A percentile compares a stretch with the other conserved stretches of the same genome.
Evolutionary conservation across 1,140 invertebrate species (phyloP).

Genomic region (Pissodes strobi): DNA sequence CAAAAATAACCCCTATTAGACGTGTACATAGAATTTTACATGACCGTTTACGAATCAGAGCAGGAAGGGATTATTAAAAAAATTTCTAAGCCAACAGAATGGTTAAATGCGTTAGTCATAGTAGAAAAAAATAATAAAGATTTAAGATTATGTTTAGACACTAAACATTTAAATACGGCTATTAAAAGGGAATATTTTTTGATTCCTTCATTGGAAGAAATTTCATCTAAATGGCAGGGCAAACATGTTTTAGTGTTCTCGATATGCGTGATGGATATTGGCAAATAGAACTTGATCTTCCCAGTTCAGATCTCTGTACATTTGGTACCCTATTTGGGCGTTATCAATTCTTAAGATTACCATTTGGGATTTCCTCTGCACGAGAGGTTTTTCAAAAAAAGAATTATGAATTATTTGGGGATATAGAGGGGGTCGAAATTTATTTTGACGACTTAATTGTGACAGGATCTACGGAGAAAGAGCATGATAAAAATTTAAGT

Average conservation of each 20-base stretch:
- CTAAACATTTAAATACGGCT: slow-evolving; percentile 34
- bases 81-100: no score
- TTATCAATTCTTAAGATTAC: slow-evolving; percentile 42
- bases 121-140: slow-evolving; percentile 15
- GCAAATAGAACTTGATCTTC: slow-evolving; percentile 35
- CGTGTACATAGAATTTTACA: no score
- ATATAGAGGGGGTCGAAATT: slow-evolving; percentile 42
- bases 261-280: slow-evolving; percentile 44
- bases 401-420: slow-evolving; percentile 42
- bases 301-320: slow-evolving; percentile 32
- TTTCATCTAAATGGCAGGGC: slow-evolving; percentile 21
- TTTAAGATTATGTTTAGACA: slow-evolving; percentile 22
- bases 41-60: no score
- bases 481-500: slow-evolving; percentile 49
- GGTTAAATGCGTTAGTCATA: slow-evolving; percentile 13
- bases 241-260: slow-evolving; percentile 39
- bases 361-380: slow-evolving; percentile 41
- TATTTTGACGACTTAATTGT: slow-evolving; percentile 51
- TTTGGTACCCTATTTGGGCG: slow-evolving; percentile 39
- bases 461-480: slow-evolving; percentile 37
- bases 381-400: slow-evolving; percentile 44
- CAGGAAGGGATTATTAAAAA: no score
- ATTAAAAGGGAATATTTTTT: slow-evolving; percentile 39
- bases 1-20: no score
- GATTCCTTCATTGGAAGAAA: slow-evolving; percentile 40